These are phyloP conservation scores for Nylanderia fulva DNA, from an alignment of 1,140 invertebrate species.

Conservation along the genomic window DNA sequence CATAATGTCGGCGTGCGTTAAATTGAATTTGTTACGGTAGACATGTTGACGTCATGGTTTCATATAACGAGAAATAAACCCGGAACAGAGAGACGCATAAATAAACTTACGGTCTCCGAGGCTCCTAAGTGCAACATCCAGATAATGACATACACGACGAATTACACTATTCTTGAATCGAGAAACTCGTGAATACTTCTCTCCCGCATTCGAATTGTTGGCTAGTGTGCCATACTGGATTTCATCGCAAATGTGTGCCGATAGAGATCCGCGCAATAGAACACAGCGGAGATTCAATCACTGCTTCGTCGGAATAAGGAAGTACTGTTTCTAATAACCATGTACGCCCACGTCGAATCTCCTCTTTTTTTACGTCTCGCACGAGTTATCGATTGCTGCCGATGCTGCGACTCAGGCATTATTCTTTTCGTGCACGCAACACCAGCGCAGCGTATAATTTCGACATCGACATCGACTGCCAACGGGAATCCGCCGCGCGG, in stretches of 20 bases:
- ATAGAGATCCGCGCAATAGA: conserved; percentile 23
- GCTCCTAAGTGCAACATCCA: not conserved
- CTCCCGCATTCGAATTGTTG: conserved; percentile 11
- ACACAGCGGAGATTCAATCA: conserved; percentile 22
- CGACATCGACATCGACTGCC: conserved; percentile 40
- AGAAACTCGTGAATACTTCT: not conserved
- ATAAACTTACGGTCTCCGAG: conserved; percentile 20
- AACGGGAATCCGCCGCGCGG: conserved; percentile 40
- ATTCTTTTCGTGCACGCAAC: conserved; percentile 53
- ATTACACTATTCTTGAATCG: conserved; percentile 20
- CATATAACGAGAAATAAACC: conserved; percentile 59
- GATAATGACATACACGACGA: not conserved
- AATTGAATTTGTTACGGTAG: conserved; percentile 71
- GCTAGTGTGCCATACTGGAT: conserved; percentile 28
- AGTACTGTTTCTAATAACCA: conserved; percentile 22
- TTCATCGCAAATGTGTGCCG: conserved; percentile 26
- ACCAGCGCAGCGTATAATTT: conserved; percentile 54
- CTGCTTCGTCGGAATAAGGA: not conserved
- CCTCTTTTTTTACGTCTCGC: conserved; percentile 3
- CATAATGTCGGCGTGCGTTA: conserved; percentile 59
- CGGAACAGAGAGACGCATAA: conserved; percentile 16
- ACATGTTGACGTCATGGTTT: conserved; percentile 60
- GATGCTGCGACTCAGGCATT: conserved; percentile 34
- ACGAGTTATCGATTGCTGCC: conserved; percentile 43
- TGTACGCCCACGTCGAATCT: not conserved